Evolutionary conservation across 2,113 vertebrate genomes (phyloP).

Genomic region (Tragulus kanchil): DNA sequence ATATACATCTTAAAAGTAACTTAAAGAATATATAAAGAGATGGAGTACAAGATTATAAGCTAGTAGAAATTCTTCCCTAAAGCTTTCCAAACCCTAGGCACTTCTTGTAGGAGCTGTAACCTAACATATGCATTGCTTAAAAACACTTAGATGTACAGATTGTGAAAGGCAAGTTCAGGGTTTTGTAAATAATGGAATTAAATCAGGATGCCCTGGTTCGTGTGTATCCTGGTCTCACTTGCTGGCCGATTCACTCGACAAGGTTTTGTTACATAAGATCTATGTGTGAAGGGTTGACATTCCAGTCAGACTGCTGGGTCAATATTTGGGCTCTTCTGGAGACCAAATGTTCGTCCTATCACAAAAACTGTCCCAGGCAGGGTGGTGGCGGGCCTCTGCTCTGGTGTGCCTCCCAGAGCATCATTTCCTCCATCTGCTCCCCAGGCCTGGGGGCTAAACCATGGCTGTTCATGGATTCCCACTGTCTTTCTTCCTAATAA

Average conservation of each 20-base stretch:
- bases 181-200: background rate
- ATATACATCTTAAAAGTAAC: background rate
- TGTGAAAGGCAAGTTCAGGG: background rate
- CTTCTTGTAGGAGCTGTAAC: background rate
- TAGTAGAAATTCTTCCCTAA: slow-evolving; percentile 34
- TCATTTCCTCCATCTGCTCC: background rate
- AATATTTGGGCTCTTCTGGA: slow-evolving; percentile 58
- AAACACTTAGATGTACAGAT: background rate
- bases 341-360: slow-evolving; percentile 5
- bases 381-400: background rate
- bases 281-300: slow-evolving; percentile 30
- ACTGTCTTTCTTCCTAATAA: slow-evolving; percentile 68
- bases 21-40: background rate
- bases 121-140: background rate
- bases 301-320: slow-evolving; percentile 13
- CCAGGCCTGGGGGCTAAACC: background rate
- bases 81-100: background rate
- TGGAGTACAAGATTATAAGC: background rate
- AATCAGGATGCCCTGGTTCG: background rate
- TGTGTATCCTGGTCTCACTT: background rate
- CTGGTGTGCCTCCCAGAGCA: background rate
- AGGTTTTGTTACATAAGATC: slow-evolving; percentile 62
- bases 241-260: background rate
- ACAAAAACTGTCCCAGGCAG: background rate
- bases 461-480: background rate